Conservation (phyloP, 30 jellyfish, hydroid and myxozoan species). For the Chironex yamaguchii region DNA sequence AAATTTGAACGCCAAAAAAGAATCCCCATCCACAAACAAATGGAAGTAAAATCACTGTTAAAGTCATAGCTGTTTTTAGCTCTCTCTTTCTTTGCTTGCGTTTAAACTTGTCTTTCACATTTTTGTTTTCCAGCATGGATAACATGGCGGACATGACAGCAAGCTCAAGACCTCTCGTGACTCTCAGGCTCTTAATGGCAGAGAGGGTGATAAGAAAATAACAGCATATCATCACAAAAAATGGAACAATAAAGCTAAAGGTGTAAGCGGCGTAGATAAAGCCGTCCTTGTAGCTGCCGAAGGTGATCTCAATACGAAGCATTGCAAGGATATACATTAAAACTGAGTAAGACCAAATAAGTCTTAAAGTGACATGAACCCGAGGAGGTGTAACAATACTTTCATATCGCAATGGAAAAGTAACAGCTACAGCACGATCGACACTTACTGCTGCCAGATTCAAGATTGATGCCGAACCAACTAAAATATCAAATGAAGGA, state of each 20-base stretch:
- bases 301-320: conserved; percentile 48
- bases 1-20: conserved; percentile 78
- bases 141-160: conserved; percentile 41
- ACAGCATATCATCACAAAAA: conserved; percentile 38
- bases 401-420: conserved; percentile 76
- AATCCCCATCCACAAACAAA: conserved; percentile 87
- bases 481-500: conserved; percentile 81
- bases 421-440: conserved; percentile 90
- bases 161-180: conserved; percentile 62
- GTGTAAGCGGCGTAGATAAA: conserved; percentile 68
- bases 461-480: conserved; percentile 83
- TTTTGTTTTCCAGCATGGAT: background rate
- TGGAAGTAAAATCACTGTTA: conserved; percentile 77
- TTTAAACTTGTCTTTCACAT: background rate
- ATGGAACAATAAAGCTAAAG: conserved; percentile 67
- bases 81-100: conserved; percentile 52
- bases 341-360: conserved; percentile 66
- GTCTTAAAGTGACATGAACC: conserved; percentile 17
- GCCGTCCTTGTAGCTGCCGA: conserved; percentile 18
- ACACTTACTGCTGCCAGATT: conserved; percentile 87
- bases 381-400: conserved; percentile 26
- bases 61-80: conserved; percentile 60
- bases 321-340: conserved; percentile 50
- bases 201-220: conserved; percentile 61
- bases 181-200: conserved; percentile 60